Evolutionary conservation across 2,113 vertebrate genomes (phyloP).

Genomic region (Sinosuthora webbiana): DNA sequence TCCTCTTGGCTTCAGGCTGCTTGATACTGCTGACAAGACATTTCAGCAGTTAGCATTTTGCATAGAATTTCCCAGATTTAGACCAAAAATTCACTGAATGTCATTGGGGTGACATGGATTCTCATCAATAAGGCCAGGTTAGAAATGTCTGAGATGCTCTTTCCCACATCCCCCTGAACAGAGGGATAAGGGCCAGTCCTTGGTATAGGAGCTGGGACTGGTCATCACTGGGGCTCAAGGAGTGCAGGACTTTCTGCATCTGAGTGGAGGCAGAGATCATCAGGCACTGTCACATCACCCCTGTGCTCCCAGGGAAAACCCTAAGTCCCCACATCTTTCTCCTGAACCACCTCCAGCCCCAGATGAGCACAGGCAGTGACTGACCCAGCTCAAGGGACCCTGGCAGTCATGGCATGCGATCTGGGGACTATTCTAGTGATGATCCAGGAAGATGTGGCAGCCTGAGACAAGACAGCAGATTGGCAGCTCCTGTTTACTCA

Average conservation of each 20-base stretch:
- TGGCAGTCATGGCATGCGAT: neutral
- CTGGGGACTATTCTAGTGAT: neutral
- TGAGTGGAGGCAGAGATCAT: neutral
- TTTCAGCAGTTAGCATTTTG: neutral
- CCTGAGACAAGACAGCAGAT: neutral
- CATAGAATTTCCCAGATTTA: neutral
- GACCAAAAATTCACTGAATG: neutral
- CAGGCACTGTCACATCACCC: rapidly evolving
- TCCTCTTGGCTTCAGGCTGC: neutral
- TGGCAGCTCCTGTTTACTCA: neutral
- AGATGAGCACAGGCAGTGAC: neutral
- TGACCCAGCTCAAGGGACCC: neutral
- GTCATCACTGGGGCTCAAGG: neutral
- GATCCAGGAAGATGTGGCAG: neutral
- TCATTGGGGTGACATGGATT: neutral
- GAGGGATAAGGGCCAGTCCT: neutral
- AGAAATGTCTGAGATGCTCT: rapidly evolving
- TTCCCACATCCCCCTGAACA: neutral
- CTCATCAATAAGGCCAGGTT: neutral
- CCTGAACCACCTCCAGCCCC: neutral
- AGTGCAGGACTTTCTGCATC: neutral
- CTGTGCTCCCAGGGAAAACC: neutral
- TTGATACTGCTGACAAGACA: neutral
- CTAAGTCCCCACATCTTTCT: neutral
- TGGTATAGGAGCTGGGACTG: neutral